Conservation (phyloP, 2,888 invertebrate species). For the Eupeodes latifasciatus region DNA sequence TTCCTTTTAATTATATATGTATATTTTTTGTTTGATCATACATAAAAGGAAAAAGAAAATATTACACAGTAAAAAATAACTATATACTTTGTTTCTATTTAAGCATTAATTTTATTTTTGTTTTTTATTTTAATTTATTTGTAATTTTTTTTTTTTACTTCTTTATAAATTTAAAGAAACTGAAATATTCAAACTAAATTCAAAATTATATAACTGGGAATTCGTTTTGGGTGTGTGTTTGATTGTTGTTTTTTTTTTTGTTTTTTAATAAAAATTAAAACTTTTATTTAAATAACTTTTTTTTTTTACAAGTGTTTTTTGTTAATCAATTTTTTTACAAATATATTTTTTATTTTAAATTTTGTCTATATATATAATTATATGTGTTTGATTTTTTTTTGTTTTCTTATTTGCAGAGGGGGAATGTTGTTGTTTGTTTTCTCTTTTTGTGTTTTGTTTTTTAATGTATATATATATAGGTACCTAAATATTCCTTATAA, state of each 20-base stretch:
- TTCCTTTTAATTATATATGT: constrained; percentile 51
- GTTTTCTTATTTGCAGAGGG: constrained; percentile 61
- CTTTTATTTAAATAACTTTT: constrained; percentile 35
- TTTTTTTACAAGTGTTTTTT: constrained; percentile 63
- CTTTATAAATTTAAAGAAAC: constrained; percentile 52
- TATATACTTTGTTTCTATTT: constrained; percentile 71
- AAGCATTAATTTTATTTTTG: constrained; percentile 23
- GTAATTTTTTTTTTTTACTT: constrained; percentile 73
- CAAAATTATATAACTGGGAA: constrained; percentile 55
- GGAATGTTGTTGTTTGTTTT: constrained; percentile 31
- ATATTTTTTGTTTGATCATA: constrained; percentile 51
- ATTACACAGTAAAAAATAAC: constrained; percentile 76
- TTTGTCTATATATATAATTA: constrained; percentile 44
- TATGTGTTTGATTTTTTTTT: constrained; percentile 45
- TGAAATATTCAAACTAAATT: constrained; percentile 57
- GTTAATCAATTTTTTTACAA: constrained; percentile 53
- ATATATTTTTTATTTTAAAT: constrained; percentile 59
- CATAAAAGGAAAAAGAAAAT: constrained; percentile 71
- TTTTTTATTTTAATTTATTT: constrained; percentile 64
- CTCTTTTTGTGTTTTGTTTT: constrained; percentile 18
- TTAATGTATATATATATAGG: constrained; percentile 72
- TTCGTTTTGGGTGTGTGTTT: constrained; percentile 46
- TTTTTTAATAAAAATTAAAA: constrained; percentile 41
- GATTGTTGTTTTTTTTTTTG: constrained; percentile 31
- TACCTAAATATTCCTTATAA: constrained; percentile 74